phyloP scores from a whole-genome alignment of 1,140 invertebrate species.

The Lepidurus packardi region DNA sequence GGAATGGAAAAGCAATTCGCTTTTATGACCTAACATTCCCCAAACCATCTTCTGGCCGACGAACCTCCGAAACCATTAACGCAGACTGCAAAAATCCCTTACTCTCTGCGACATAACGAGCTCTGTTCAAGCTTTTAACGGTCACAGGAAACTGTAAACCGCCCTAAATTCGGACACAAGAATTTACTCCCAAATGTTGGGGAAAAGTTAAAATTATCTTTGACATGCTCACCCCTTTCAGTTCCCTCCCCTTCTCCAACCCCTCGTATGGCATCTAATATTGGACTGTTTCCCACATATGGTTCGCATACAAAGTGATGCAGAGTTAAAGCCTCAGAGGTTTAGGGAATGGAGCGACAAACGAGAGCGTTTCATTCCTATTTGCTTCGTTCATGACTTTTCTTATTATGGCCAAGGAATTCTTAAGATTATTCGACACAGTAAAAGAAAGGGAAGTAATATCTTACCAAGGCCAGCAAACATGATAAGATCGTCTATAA shows the following conservation, averaged over 20 bases:
- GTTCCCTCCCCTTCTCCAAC: neutral
- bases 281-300: neutral
- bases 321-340: neutral
- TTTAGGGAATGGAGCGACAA: neutral
- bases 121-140: neutral
- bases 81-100: neutral
- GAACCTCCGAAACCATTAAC: neutral
- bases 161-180: neutral
- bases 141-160: neutral
- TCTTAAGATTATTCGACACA: neutral
- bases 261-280: neutral
- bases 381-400: neutral
- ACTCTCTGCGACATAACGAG: neutral
- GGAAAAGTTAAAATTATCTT: neutral
- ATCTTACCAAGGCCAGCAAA: conserved; percentile 3
- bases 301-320: neutral
- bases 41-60: conserved; percentile 17
- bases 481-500: neutral
- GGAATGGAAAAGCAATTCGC: conserved; percentile 9
- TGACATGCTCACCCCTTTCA: neutral
- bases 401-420: neutral
- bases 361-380: conserved; percentile 11
- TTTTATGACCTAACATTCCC: conserved; percentile 12
- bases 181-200: neutral
- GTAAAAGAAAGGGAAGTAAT: neutral